phyloP scores from a whole-genome alignment of 2,797 vertebrate genomes.

The Hylomyscus alleni region DNA sequence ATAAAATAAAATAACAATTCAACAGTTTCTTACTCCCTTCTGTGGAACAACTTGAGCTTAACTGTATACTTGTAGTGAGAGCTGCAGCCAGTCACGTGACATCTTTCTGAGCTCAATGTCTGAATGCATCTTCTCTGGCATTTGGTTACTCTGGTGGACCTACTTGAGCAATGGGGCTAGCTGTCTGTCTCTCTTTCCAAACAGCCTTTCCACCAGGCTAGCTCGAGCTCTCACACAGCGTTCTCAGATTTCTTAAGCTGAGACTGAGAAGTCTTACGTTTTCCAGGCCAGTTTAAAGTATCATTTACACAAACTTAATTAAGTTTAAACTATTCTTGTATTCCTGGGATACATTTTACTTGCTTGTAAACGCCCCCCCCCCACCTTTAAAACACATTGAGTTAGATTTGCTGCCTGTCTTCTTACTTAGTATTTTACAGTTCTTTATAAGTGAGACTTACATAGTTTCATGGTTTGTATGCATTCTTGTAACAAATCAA shows the following conservation, averaged over 20 bases:
- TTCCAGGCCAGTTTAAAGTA: constrained; percentile 36
- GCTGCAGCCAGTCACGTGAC: neutral
- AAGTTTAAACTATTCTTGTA: constrained; percentile 39
- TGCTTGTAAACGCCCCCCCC: neutral
- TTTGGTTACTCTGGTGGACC: neutral
- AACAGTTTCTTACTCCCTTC: neutral
- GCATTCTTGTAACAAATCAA: neutral
- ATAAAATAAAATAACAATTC: neutral
- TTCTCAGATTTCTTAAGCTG: constrained; percentile 56
- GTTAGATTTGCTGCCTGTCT: constrained; percentile 32
- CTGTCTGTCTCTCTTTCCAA: neutral
- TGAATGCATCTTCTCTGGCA: neutral
- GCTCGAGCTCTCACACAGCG: neutral
- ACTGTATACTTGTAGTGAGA: neutral
- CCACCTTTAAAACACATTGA: neutral
- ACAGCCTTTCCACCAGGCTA: neutral
- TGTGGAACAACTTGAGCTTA: neutral
- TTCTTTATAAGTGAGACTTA: constrained; percentile 25
- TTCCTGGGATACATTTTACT: constrained; percentile 41
- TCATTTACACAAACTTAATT: constrained; percentile 52
- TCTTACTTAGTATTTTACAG: neutral
- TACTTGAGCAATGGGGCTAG: neutral
- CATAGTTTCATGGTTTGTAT: constrained; percentile 38
- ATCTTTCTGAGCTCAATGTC: neutral
- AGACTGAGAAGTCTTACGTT: neutral